These are phyloP conservation scores for Pogonus chalceus DNA, from an alignment of 1,140 invertebrate species.

Conservation along the genomic window DNA sequence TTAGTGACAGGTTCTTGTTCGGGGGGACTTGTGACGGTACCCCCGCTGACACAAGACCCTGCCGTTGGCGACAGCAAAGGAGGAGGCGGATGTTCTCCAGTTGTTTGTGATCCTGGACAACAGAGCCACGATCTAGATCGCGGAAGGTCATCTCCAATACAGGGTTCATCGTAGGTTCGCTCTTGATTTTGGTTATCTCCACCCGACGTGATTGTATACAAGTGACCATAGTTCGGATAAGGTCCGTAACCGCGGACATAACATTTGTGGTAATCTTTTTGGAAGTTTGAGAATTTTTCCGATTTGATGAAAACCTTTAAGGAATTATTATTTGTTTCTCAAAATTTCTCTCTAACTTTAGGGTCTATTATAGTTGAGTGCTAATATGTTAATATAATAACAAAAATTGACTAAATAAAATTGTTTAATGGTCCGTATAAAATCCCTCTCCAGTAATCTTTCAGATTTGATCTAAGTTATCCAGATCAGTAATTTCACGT, in stretches of 20 bases:
- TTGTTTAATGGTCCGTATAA: no score
- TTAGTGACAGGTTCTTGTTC: constrained; percentile 24
- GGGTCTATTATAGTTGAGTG: no score
- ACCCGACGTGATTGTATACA: constrained; percentile 31
- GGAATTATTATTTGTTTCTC: no score
- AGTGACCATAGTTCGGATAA: constrained; percentile 26
- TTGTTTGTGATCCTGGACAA: constrained; percentile 31
- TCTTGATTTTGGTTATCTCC: constrained; percentile 21
- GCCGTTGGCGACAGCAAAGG: constrained; percentile 22
- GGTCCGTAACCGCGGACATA: constrained; percentile 27
- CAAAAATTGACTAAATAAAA: no score
- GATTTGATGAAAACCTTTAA: not conserved
- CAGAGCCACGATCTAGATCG: constrained; percentile 31
- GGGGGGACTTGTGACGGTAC: not conserved
- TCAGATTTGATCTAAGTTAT: no score
- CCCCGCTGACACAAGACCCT: not conserved
- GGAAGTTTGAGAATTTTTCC: not conserved
- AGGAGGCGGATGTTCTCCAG: constrained; percentile 25
- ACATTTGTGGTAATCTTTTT: constrained; percentile 23
- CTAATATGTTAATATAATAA: no score
- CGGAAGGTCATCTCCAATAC: constrained; percentile 27
- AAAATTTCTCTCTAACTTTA: no score
- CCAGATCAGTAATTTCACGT: no score
- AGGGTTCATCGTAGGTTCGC: constrained; percentile 34
- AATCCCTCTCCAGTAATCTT: no score